phyloP scores from a whole-genome alignment of 64 coral and sea anemone genomes.

The Hydrozoanthus tunicans region DNA sequence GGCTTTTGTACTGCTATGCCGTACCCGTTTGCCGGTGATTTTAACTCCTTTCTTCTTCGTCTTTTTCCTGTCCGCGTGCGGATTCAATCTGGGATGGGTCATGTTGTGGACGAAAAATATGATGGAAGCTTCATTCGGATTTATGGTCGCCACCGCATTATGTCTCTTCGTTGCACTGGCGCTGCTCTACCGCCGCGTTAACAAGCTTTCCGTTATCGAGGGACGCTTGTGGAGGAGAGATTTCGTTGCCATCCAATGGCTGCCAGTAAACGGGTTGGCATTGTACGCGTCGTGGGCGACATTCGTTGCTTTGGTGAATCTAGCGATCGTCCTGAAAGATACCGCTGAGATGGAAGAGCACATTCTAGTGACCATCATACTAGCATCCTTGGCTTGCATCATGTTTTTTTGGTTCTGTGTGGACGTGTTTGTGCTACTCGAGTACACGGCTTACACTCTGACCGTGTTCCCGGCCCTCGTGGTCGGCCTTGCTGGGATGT shows the following conservation, averaged over 20 bases:
- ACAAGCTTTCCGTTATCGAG: slow-evolving; percentile 40
- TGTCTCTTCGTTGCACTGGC: slow-evolving; percentile 64
- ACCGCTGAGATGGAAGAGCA: slow-evolving; percentile 76
- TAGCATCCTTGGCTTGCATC: slow-evolving; percentile 56
- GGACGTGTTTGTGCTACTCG: slow-evolving; percentile 76
- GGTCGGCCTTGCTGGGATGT: slow-evolving; percentile 77
- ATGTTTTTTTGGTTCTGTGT: slow-evolving; percentile 89
- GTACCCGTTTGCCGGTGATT: slow-evolving; percentile 61
- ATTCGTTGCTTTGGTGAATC: slow-evolving; percentile 60
- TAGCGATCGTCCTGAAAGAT: slow-evolving; percentile 71
- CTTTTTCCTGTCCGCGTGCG: slow-evolving; percentile 68
- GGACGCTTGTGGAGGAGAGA: slow-evolving; percentile 68
- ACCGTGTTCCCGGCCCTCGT: slow-evolving; percentile 71
- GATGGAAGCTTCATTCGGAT: slow-evolving; percentile 70
- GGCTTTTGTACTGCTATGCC: slow-evolving; percentile 69
- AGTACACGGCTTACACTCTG: slow-evolving; percentile 66
- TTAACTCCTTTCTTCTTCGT: slow-evolving; percentile 77
- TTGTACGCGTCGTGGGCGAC: slow-evolving; percentile 83
- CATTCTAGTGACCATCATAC: slow-evolving; percentile 67
- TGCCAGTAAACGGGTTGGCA: slow-evolving; percentile 78
- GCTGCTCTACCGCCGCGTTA: slow-evolving; percentile 65
- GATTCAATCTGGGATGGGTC: slow-evolving; percentile 83
- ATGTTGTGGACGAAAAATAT: slow-evolving; percentile 81
- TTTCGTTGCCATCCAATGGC: slow-evolving; percentile 67
- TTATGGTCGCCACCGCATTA: slow-evolving; percentile 51